phyloP scores from a whole-genome alignment of 2,797 vertebrate species.

The Argya squamiceps region DNA sequence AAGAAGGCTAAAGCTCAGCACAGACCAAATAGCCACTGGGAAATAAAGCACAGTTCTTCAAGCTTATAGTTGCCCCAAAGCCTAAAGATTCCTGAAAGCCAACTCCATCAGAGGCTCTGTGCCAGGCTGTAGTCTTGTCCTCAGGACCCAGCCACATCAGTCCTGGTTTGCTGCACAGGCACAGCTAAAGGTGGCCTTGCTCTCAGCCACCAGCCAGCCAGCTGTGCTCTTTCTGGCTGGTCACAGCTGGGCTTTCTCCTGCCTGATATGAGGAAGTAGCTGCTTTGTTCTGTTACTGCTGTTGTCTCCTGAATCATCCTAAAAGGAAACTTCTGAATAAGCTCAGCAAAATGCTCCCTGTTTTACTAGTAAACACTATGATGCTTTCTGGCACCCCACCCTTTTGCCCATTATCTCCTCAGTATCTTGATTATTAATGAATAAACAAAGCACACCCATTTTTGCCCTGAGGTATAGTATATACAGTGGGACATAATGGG shows the following conservation, averaged over 20 bases:
- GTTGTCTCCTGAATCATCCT: conserved; percentile 4
- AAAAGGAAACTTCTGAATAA: background rate
- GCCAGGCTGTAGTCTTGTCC: background rate
- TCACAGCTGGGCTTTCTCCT: conserved; percentile 8
- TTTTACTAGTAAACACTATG: background rate
- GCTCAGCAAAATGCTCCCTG: background rate
- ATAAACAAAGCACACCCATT: background rate
- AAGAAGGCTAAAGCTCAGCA: background rate
- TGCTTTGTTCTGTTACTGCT: conserved; percentile 12
- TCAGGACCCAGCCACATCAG: background rate
- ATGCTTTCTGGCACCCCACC: background rate
- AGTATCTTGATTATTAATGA: background rate
- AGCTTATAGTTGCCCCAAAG: background rate
- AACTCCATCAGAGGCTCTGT: background rate
- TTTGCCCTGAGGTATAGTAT: background rate
- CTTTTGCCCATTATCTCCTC: background rate
- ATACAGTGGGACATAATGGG: background rate
- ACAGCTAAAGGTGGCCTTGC: background rate
- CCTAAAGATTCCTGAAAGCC: background rate
- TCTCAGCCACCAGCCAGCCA: background rate
- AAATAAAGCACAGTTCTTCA: background rate
- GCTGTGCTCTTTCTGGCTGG: background rate
- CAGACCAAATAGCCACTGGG: background rate
- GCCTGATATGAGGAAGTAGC: background rate
- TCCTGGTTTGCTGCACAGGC: background rate